phyloP scores from a whole-genome alignment of 2,113 vertebrate species.

The Phodopus roborovskii region DNA sequence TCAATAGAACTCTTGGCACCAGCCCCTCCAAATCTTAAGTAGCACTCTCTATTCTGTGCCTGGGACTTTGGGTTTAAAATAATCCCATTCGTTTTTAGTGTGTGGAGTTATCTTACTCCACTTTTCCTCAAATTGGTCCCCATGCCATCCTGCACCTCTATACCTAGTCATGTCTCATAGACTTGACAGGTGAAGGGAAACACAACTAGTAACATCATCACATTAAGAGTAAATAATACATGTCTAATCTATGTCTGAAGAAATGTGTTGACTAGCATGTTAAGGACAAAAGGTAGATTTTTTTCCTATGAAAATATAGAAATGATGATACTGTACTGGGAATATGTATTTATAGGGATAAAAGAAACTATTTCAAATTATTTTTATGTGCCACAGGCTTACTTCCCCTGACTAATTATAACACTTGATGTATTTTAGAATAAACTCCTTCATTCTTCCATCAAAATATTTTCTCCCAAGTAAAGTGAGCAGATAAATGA shows the following conservation, averaged over 20 bases:
- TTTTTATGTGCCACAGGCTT: background rate
- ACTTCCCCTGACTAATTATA: constrained; percentile 53
- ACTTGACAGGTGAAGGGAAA: background rate
- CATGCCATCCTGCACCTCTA: background rate
- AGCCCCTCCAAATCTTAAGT: background rate
- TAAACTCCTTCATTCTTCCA: background rate
- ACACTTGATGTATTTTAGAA: constrained; percentile 37
- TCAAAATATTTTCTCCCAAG: constrained; percentile 25
- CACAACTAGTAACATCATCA: background rate
- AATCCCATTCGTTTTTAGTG: background rate
- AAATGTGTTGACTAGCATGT: background rate
- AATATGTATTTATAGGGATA: constrained; percentile 1
- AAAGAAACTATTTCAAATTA: constrained; percentile 31
- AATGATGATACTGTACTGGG: constrained; percentile 10
- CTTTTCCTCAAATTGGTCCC: background rate
- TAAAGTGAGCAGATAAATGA: constrained; percentile 10
- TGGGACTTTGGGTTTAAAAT: background rate
- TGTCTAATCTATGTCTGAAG: background rate
- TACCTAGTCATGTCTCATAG: background rate
- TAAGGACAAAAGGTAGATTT: background rate
- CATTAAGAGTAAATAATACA: background rate
- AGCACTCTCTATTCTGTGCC: background rate
- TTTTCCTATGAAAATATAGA: constrained; percentile 2
- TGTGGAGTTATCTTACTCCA: background rate
- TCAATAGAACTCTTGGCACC: background rate